A percentile compares a stretch with the other conserved stretches of the same genome.
These are phyloP conservation scores for Toxonevra muliebris DNA, from an alignment of 2,888 invertebrate species.

Conservation along the genomic window DNA sequence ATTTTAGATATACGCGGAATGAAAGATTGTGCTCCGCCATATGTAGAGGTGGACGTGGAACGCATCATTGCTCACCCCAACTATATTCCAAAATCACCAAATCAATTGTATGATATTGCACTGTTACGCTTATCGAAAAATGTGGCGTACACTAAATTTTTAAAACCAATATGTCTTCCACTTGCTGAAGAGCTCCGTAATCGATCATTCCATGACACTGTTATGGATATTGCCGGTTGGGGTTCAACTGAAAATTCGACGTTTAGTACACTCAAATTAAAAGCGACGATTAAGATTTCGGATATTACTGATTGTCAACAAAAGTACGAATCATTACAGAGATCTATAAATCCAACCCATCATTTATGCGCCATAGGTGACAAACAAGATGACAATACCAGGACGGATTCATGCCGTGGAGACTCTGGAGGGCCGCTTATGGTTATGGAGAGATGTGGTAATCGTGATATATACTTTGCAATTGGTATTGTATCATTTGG, in stretches of 20 bases:
- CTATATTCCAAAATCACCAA: constrained; percentile 68
- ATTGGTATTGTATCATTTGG: constrained; percentile 74
- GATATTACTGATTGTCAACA: constrained; percentile 65
- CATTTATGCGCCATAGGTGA: constrained; percentile 71
- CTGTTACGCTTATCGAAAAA: constrained; percentile 70
- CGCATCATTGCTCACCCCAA: constrained; percentile 71
- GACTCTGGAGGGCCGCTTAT: constrained; percentile 74
- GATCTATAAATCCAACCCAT: constrained; percentile 64
- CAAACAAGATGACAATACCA: constrained; percentile 42
- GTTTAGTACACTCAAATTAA: constrained; percentile 67
- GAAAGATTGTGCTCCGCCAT: constrained; percentile 70
- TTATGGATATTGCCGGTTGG: constrained; percentile 71
- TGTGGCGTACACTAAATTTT: constrained; percentile 68
- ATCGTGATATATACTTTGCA: constrained; percentile 65
- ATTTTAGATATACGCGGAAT: constrained; percentile 44
- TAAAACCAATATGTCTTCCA: constrained; percentile 72
- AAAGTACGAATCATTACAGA: constrained; percentile 66
- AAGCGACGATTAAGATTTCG: constrained; percentile 66
- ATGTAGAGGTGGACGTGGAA: constrained; percentile 71
- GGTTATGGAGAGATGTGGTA: constrained; percentile 60
- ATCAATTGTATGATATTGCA: constrained; percentile 77
- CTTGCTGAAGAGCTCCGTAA: constrained; percentile 44
- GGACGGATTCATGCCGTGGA: constrained; percentile 68
- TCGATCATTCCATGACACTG: constrained; percentile 59
- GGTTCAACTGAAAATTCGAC: constrained; percentile 69